Conservation (phyloP, 2,888 invertebrate species). For the Stenoptilia bipunctidactyla region DNA sequence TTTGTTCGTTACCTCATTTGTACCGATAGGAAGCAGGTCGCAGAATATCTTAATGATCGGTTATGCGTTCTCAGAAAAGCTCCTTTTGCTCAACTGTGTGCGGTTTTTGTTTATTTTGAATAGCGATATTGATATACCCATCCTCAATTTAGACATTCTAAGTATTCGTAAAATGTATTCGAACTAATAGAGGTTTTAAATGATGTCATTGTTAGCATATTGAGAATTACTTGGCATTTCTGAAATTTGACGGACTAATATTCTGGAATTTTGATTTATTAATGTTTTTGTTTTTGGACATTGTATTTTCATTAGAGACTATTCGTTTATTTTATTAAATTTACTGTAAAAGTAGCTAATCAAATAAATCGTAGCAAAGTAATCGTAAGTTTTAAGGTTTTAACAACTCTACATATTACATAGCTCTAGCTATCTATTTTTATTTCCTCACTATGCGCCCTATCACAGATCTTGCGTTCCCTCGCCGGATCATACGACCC, state of each 20-base stretch:
- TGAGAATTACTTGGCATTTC: no score
- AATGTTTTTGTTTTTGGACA: no score
- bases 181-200: no score
- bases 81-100: background rate
- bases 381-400: no score
- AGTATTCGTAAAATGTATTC: background rate
- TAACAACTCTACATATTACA: no score
- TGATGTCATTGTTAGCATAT: no score
- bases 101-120: background rate
- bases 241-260: no score
- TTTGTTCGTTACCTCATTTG: conserved; percentile 11
- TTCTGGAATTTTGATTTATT: no score
- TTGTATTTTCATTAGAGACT: no score
- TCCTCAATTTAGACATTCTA: background rate
- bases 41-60: background rate
- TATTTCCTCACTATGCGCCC: conserved; percentile 51
- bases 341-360: no score
- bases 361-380: no score
- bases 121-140: background rate
- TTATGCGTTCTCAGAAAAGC: background rate
- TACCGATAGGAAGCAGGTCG: background rate
- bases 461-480: conserved; percentile 52
- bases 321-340: no score
- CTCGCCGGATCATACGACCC: conserved; percentile 37
- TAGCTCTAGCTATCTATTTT: conserved; percentile 36